Percentiles rank a stretch among this genome's conserved stretches.
These are phyloP conservation scores for Ormia ochracea DNA, from an alignment of 2,888 invertebrate genomes.

Conservation along the genomic window DNA sequence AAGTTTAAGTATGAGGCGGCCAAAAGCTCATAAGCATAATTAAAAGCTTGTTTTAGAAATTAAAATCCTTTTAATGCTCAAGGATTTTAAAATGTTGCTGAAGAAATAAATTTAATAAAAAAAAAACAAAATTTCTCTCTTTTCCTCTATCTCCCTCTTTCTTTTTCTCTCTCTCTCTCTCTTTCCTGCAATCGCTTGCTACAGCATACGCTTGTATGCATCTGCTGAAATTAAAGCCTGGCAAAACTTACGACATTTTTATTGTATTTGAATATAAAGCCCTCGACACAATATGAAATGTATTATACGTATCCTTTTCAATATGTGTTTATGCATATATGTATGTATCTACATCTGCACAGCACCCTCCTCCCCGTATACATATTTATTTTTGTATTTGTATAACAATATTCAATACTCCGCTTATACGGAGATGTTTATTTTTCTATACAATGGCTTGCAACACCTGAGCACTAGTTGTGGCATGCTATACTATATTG, in stretches of 20 bases:
- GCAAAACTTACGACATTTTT: conserved; percentile 3
- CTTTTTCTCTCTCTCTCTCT: too few species aligned
- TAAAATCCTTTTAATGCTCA: too few species aligned
- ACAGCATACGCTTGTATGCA: not conserved
- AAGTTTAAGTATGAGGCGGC: too few species aligned
- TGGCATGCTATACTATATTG: conserved; percentile 18
- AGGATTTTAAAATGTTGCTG: too few species aligned
- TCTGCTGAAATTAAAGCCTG: not conserved
- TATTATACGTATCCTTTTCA: not conserved
- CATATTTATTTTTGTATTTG: too few species aligned
- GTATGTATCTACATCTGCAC: not conserved
- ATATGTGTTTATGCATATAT: not conserved
- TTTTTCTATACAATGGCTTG: not conserved
- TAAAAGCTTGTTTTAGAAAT: too few species aligned
- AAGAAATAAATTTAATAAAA: too few species aligned
- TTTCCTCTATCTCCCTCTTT: too few species aligned
- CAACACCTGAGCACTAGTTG: conserved; percentile 23
- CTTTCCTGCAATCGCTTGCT: too few species aligned
- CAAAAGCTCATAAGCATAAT: too few species aligned
- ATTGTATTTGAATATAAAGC: conserved; percentile 23
- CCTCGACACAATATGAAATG: not conserved
- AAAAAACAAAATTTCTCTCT: too few species aligned
- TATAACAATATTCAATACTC: conserved; percentile 5
- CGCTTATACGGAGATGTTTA: not conserved
- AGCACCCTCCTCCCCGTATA: too few species aligned